Evolutionary conservation across 2,797 vertebrate genomes (phyloP).

Genomic region (Chelon auratus): DNA sequence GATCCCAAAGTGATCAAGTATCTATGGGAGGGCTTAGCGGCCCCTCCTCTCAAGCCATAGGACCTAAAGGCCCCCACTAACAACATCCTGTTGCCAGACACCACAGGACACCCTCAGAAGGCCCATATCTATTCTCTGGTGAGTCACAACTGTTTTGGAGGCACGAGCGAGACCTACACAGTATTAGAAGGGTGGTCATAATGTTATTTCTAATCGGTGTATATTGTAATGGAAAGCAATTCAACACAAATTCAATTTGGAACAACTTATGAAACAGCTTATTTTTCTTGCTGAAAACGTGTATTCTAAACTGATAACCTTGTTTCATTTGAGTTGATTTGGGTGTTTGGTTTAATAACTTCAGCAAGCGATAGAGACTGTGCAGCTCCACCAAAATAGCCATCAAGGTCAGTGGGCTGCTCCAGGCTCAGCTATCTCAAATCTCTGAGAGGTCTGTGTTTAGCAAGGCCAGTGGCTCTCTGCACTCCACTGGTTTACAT

Average conservation of each 20-base stretch:
- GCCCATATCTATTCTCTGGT: no score
- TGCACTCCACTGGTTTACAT: conserved; percentile 22
- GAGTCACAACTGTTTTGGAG: no score
- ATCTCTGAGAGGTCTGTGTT: conserved; percentile 23
- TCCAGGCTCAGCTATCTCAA: conserved; percentile 33
- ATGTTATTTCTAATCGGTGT: no score
- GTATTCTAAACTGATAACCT: not conserved
- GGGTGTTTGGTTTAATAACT: not conserved
- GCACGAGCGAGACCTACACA: no score
- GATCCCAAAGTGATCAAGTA: no score
- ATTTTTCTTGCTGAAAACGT: not conserved
- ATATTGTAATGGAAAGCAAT: not conserved
- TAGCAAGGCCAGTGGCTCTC: conserved; percentile 15
- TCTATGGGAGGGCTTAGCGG: no score
- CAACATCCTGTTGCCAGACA: no score
- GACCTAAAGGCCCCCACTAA: no score
- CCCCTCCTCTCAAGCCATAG: no score
- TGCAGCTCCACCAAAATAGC: conserved; percentile 6
- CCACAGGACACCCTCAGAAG: no score
- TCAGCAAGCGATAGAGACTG: not conserved
- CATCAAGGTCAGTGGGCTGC: conserved; percentile 12
- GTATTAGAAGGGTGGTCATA: no score
- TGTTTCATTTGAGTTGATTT: not conserved
- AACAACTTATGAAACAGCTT: not conserved
- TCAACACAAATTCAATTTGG: not conserved